Conservation (phyloP, 2,888 invertebrate species). For the Noctua pronuba region DNA sequence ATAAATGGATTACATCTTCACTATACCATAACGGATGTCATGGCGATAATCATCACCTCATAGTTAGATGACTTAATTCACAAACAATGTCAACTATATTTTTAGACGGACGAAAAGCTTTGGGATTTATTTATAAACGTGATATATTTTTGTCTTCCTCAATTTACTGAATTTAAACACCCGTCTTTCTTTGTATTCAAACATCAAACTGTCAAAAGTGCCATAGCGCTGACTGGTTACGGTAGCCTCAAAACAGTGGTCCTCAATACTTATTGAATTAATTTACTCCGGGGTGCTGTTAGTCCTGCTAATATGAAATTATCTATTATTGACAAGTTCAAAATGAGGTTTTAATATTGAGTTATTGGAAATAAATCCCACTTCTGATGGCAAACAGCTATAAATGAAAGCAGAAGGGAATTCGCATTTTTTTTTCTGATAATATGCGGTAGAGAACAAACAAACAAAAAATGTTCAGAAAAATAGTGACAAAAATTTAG, state of each 20-base stretch:
- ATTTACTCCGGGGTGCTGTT: background rate
- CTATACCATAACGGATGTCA: constrained; percentile 26
- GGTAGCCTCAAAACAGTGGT: background rate
- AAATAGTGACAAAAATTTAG: background rate
- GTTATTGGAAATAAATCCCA: background rate
- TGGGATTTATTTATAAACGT: constrained; percentile 30
- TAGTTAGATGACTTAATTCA: constrained; percentile 29
- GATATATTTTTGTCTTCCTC: constrained; percentile 9
- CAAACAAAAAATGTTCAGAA: background rate
- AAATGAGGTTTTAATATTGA: background rate
- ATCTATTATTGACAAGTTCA: background rate
- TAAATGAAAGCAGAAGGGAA: background rate
- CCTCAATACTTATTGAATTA: background rate
- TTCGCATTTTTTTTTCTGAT: background rate
- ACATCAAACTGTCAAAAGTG: background rate
- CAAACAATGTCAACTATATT: constrained; percentile 38
- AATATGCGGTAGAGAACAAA: background rate
- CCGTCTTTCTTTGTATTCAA: background rate
- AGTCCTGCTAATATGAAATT: background rate
- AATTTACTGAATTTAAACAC: constrained; percentile 3
- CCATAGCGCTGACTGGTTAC: background rate
- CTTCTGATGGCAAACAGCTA: background rate
- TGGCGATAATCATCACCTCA: constrained; percentile 22
- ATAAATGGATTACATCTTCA: constrained; percentile 40
- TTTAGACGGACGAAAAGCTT: constrained; percentile 26